phyloP scores from a whole-genome alignment of 2,113 vertebrate genomes.

The Pithys albifrons region DNA sequence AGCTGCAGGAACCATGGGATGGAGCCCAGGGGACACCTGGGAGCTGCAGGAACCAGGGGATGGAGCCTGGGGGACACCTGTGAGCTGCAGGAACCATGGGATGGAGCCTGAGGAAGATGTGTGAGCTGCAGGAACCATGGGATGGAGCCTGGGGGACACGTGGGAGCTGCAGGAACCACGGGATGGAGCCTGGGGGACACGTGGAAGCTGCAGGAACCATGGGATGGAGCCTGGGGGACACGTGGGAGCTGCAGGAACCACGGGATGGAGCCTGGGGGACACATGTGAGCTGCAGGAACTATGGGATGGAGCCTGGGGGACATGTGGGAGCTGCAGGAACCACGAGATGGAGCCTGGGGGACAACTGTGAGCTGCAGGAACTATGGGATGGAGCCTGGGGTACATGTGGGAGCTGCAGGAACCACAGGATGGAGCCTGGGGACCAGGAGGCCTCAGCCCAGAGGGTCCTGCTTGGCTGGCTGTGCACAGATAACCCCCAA shows the following conservation, averaged over 20 bases:
- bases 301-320: background rate
- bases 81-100: background rate
- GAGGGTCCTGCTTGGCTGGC: background rate
- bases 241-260: rapidly evolving
- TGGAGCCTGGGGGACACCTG: rapidly evolving
- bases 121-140: background rate
- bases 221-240: too few relatives aligned
- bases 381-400: too few relatives aligned
- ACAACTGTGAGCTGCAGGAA: too few relatives aligned
- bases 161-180: too few relatives aligned
- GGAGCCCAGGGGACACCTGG: too few relatives aligned
- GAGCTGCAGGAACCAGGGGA: too few relatives aligned
- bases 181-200: too few relatives aligned
- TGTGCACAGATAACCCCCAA: rapidly evolving
- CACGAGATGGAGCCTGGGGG: too few relatives aligned
- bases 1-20: too few relatives aligned
- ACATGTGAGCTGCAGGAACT: rapidly evolving
- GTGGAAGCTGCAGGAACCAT: too few relatives aligned
- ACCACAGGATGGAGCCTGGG: background rate
- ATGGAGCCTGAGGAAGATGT: rapidly evolving
- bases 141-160: background rate
- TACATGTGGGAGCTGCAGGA: rapidly evolving
- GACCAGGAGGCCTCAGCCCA: background rate
- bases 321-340: too few relatives aligned
- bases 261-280: background rate